Percentiles rank a stretch among this genome's conserved stretches.
Evolutionary conservation across 2,888 invertebrate genomes (phyloP).

Genomic region (Amiota mariae): DNA sequence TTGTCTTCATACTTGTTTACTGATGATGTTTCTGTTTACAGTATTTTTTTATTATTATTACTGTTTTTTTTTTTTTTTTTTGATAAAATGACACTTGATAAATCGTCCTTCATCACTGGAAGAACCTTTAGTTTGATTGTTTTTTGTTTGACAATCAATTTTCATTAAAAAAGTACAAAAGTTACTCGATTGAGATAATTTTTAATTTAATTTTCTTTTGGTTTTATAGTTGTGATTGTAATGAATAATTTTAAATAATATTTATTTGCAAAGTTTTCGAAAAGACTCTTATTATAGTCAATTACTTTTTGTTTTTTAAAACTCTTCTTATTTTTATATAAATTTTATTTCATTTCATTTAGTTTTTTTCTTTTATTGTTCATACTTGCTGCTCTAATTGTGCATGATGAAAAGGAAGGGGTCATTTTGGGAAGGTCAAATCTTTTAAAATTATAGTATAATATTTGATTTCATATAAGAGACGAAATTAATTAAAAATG

Average conservation of each 20-base stretch:
- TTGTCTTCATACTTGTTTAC: neutral
- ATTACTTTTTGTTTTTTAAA: constrained; percentile 14
- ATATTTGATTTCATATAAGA: constrained; percentile 47
- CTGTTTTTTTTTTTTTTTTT: neutral
- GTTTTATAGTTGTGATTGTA: neutral
- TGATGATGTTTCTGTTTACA: neutral
- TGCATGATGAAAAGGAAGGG: constrained; percentile 29
- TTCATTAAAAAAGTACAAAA: too few species aligned
- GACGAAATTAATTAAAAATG: neutral
- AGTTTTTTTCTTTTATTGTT: constrained; percentile 8
- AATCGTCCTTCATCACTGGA: too few species aligned
- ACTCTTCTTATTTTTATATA: neutral
- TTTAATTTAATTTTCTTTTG: neutral
- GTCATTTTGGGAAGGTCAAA: too few species aligned
- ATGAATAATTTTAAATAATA: neutral
- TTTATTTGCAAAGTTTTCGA: neutral
- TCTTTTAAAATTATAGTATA: too few species aligned
- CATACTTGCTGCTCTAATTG: constrained; percentile 63
- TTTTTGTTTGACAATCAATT: too few species aligned
- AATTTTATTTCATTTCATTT: neutral
- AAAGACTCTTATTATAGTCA: too few species aligned
- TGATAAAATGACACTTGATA: neutral
- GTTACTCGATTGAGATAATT: too few species aligned
- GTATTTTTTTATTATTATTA: neutral
- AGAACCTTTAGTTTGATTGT: too few species aligned